These are phyloP conservation scores for Amitus sp. DNA, from an alignment of 2,888 invertebrate species.

Conservation along the genomic window DNA sequence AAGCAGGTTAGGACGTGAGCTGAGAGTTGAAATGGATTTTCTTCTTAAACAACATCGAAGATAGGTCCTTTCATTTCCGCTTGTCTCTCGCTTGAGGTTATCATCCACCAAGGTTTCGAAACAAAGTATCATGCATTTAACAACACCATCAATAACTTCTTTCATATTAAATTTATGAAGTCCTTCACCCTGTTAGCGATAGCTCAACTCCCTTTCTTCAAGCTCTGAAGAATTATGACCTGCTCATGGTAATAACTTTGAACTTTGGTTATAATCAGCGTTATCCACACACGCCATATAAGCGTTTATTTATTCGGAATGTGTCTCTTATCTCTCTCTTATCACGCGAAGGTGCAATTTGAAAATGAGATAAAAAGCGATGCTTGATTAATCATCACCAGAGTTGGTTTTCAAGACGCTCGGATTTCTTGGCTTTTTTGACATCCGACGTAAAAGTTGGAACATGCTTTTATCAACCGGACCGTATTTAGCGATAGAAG, in stretches of 20 bases:
- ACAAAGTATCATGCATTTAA: conserved; percentile 10
- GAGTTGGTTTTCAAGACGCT: too few relatives aligned
- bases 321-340: too few relatives aligned
- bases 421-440: conserved; percentile 42
- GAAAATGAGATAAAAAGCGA: background rate
- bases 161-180: conserved; percentile 2
- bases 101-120: conserved; percentile 21
- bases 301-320: too few relatives aligned
- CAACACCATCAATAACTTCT: conserved; percentile 16
- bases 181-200: background rate
- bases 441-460: conserved; percentile 16
- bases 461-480: too few relatives aligned
- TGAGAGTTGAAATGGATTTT: conserved; percentile 30
- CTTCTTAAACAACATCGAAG: conserved; percentile 17
- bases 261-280: too few relatives aligned
- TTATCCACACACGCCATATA: too few relatives aligned
- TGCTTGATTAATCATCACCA: conserved; percentile 46
- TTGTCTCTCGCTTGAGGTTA: conserved; percentile 24
- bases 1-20: conserved; percentile 32
- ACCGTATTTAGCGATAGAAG: too few relatives aligned
- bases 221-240: too few relatives aligned
- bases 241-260: too few relatives aligned
- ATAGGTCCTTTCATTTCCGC: conserved; percentile 33
- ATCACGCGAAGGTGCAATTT: too few relatives aligned
- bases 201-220: background rate